A percentile compares a stretch with the other conserved stretches of the same genome.
Evolutionary conservation across 2,888 invertebrate genomes (phyloP).

Genomic region (Proisotoma minuta): DNA sequence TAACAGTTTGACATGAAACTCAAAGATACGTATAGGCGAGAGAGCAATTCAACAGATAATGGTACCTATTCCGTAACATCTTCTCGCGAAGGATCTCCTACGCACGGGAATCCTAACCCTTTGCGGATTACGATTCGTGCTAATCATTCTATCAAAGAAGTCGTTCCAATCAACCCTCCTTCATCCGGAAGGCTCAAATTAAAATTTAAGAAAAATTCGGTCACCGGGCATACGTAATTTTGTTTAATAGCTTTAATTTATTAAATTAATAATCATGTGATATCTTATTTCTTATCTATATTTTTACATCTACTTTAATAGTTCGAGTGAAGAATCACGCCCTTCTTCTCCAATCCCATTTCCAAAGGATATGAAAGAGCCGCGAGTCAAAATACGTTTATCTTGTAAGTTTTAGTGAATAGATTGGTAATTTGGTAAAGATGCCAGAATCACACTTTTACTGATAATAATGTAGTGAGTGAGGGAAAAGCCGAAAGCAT

Average conservation of each 20-base stretch:
- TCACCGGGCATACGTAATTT: background rate
- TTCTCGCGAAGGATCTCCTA: too few species aligned
- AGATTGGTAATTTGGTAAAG: background rate
- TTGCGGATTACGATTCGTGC: too few species aligned
- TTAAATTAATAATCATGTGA: too few species aligned
- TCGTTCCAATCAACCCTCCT: too few species aligned
- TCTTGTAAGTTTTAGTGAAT: background rate
- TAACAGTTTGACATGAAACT: too few species aligned
- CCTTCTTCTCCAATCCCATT: background rate
- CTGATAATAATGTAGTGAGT: too few species aligned
- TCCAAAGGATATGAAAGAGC: background rate
- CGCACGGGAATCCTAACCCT: too few species aligned
- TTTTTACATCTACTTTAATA: background rate
- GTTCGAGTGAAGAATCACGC: background rate
- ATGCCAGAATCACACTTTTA: background rate
- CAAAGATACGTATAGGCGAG: too few species aligned
- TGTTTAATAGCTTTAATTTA: too few species aligned
- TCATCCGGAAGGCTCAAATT: background rate
- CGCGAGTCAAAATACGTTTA: background rate
- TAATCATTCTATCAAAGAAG: too few species aligned
- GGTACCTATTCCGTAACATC: too few species aligned
- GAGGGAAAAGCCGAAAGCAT: constrained; percentile 27
- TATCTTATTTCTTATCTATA: background rate
- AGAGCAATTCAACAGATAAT: too few species aligned
- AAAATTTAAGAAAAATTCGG: background rate